Evolutionary conservation across 1,140 invertebrate genomes (phyloP).

Genomic region (Drosophila willistoni): DNA sequence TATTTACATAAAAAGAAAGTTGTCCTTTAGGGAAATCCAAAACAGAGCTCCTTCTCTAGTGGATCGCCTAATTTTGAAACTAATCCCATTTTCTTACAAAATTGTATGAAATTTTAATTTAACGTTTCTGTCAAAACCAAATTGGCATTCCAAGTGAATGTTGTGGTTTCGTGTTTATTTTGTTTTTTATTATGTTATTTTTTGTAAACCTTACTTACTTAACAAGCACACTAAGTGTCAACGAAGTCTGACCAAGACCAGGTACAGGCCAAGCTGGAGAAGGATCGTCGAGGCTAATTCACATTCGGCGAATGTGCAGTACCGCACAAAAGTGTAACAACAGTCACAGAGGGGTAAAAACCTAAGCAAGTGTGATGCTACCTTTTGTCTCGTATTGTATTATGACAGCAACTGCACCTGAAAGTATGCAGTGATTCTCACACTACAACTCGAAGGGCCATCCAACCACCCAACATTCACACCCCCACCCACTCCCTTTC

Average conservation of each 20-base stretch:
- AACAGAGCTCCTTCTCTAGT: too few species aligned
- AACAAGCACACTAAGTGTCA: constrained; percentile 43
- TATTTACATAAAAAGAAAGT: too few species aligned
- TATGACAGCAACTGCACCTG: constrained; percentile 74
- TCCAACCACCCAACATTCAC: not conserved
- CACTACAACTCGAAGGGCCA: not conserved
- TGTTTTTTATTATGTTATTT: not conserved
- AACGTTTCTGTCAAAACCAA: not conserved
- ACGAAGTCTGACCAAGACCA: constrained; percentile 27
- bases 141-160: not conserved
- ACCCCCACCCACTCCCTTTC: not conserved
- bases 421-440: constrained; percentile 70
- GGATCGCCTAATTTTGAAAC: too few species aligned
- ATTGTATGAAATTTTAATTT: not conserved
- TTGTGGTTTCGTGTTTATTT: not conserved
- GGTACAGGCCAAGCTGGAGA: not conserved
- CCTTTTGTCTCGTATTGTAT: constrained; percentile 56
- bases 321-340: constrained; percentile 27
- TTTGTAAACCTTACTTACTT: constrained; percentile 51
- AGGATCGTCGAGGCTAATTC: constrained; percentile 56
- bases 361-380: constrained; percentile 47
- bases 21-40: too few species aligned
- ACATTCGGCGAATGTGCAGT: constrained; percentile 49
- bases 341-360: constrained; percentile 15
- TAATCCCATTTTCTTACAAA: too few species aligned